Conservation (phyloP, 30 jellyfish, hydroid and myxozoan genomes). For the Hydra vulgaris region DNA sequence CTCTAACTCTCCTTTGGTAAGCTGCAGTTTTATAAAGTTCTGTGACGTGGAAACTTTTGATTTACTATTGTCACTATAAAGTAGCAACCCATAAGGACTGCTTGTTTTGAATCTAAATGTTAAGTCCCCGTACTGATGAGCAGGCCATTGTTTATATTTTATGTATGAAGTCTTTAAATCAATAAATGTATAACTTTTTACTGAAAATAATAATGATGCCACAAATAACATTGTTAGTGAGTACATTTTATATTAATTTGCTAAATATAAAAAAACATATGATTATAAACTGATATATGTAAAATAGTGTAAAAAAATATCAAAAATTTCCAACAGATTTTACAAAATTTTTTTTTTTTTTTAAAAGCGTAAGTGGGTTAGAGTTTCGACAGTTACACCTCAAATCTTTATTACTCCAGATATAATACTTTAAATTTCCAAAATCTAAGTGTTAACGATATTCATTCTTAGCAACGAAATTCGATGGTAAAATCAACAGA, state of each 20-base stretch:
- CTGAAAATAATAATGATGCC: background rate
- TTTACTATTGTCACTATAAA: conserved; percentile 43
- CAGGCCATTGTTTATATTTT: conserved; percentile 40
- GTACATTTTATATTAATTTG: background rate
- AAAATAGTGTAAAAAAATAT: background rate
- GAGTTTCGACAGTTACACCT: too few relatives aligned
- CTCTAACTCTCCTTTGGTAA: conserved; percentile 32
- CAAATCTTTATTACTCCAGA: too few relatives aligned
- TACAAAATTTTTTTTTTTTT: too few relatives aligned
- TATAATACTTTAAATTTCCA: too few relatives aligned
- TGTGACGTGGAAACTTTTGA: background rate
- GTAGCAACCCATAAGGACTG: conserved; percentile 35
- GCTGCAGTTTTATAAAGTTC: conserved; percentile 4
- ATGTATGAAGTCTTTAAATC: conserved; percentile 32
- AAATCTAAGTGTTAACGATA: too few relatives aligned
- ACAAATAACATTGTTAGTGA: background rate
- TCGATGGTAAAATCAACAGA: too few relatives aligned
- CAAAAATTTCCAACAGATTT: too few relatives aligned
- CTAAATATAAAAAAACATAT: background rate
- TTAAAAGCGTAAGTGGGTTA: too few relatives aligned
- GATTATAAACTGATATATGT: background rate
- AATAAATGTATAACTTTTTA: conserved; percentile 24
- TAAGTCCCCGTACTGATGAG: conserved; percentile 10
- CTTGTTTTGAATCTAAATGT: conserved; percentile 54
- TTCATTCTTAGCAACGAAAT: too few relatives aligned